phyloP scores from a whole-genome alignment of 2,113 vertebrate species.

The Eulemur rufifrons region DNA sequence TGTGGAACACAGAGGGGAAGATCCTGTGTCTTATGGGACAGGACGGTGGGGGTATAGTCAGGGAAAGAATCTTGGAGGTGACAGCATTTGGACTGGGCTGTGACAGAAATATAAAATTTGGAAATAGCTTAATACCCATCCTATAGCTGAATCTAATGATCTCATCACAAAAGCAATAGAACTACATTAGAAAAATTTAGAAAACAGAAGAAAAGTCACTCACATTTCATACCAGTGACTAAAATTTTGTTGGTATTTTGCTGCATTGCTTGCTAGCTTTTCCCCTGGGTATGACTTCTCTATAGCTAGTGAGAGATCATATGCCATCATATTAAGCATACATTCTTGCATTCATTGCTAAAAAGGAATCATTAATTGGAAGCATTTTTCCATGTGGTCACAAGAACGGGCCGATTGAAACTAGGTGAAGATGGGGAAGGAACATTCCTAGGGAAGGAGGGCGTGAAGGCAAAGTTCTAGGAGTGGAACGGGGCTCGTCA shows the following conservation, averaged over 20 bases:
- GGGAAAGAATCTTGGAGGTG: not conserved
- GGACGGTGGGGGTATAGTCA: not conserved
- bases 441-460: not conserved
- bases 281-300: not conserved
- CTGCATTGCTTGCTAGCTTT: not conserved
- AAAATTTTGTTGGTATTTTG: not conserved
- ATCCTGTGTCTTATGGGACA: not conserved
- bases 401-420: not conserved
- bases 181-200: not conserved
- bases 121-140: not conserved
- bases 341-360: not conserved
- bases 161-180: not conserved
- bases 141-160: not conserved
- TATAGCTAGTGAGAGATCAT: not conserved
- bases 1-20: not conserved
- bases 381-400: not conserved
- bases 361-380: conserved; percentile 1
- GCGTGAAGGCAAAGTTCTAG: not conserved
- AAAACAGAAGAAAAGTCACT: not conserved
- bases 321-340: not conserved
- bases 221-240: not conserved
- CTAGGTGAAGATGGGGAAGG: not conserved
- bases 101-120: not conserved
- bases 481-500: fast-evolving
- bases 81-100: not conserved